Conservation (phyloP, 1,140 invertebrate species). For the Platorchestia sp. region DNA sequence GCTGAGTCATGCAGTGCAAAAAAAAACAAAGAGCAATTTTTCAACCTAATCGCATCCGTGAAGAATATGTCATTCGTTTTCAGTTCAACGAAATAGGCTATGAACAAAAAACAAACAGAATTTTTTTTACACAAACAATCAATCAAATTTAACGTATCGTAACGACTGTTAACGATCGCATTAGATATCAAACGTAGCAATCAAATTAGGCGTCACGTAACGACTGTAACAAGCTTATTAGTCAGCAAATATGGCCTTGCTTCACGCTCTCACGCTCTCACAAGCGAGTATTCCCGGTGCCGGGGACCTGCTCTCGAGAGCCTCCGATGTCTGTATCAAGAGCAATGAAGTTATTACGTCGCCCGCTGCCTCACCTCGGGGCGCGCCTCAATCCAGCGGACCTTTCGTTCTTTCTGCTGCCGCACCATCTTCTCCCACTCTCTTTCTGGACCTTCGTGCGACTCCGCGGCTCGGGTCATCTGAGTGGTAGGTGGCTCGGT, state of each 20-base stretch:
- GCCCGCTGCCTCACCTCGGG: not conserved
- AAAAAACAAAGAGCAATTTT: no score
- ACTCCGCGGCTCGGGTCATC: not conserved
- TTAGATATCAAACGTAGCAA: not conserved
- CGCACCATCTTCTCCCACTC: not conserved
- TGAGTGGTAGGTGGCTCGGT: not conserved
- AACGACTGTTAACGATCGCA: not conserved
- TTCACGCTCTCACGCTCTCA: no score
- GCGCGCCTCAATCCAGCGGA: not conserved
- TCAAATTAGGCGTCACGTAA: no score
- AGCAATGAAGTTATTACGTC: slow-evolving; percentile 43
- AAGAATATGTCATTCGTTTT: no score
- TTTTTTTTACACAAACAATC: not conserved
- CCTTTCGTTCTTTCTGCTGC: slow-evolving; percentile 1
- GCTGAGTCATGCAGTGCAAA: no score
- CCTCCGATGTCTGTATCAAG: slow-evolving; percentile 48
- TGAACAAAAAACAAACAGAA: not conserved
- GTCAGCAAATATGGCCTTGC: no score
- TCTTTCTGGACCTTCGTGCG: not conserved
- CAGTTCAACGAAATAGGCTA: no score
- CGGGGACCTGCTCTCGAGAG: not conserved
- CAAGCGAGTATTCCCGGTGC: no score
- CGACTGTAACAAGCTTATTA: no score
- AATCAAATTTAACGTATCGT: not conserved
- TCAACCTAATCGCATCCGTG: no score